These are phyloP conservation scores for Chymomyza procnemis DNA, from an alignment of 2,888 invertebrate genomes.

Conservation along the genomic window DNA sequence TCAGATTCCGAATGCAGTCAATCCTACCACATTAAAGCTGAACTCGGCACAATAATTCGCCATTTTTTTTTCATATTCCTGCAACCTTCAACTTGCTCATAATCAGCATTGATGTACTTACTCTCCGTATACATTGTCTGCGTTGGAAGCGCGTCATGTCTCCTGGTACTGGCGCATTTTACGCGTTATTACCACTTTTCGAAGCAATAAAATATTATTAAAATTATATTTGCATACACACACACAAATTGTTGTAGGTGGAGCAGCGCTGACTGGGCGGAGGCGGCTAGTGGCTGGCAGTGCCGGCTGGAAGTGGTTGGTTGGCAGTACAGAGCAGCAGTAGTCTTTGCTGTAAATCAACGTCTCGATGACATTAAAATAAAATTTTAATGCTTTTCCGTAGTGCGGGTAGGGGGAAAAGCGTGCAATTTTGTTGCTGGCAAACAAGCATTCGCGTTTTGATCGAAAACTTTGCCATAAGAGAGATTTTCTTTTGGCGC, in stretches of 20 bases:
- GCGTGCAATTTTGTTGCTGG: constrained; percentile 39
- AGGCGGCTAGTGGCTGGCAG: background rate
- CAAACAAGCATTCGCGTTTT: constrained; percentile 38
- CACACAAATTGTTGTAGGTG: no score
- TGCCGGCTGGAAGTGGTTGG: no score
- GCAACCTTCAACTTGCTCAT: no score
- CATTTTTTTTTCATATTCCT: no score
- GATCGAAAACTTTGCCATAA: constrained; percentile 62
- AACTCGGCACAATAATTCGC: no score
- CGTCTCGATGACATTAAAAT: constrained; percentile 77
- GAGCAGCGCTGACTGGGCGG: no score
- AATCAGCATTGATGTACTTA: background rate
- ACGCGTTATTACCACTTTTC: constrained; percentile 68
- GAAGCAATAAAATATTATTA: constrained; percentile 77
- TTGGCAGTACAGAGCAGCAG: background rate
- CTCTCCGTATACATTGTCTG: background rate
- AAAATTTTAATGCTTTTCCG: constrained; percentile 75
- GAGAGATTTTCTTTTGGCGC: constrained; percentile 8
- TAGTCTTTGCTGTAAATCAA: constrained; percentile 70
- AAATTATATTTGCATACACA: constrained; percentile 64
- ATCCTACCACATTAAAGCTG: no score
- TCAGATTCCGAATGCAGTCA: no score
- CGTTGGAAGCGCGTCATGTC: background rate
- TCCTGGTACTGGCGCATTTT: constrained; percentile 42
- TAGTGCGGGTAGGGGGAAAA: background rate